phyloP scores from a whole-genome alignment of 2,797 vertebrate genomes.

The Crossoptilon crossoptilon region DNA sequence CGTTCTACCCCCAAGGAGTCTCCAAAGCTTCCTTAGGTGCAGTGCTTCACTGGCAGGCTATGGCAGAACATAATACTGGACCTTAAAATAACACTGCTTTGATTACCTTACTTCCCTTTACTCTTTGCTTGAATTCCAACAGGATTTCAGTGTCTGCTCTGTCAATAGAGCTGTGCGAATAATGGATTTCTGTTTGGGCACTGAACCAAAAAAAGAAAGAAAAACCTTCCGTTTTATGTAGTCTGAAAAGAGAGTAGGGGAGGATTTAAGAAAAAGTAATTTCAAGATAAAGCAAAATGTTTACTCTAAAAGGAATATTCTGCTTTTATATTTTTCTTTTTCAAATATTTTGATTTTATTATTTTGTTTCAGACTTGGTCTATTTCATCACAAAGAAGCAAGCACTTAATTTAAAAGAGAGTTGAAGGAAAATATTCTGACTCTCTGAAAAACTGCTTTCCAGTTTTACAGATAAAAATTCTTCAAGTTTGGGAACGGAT shows the following conservation, averaged over 20 bases:
- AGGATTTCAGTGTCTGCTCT: constrained; percentile 62
- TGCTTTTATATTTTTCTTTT: background rate
- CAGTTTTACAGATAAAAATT: background rate
- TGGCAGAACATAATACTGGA: constrained; percentile 51
- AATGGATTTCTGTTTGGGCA: constrained; percentile 62
- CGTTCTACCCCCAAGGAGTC: background rate
- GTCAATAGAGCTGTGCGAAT: constrained; percentile 54
- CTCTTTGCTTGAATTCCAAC: constrained; percentile 57
- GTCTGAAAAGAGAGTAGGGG: background rate
- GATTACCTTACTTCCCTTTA: constrained; percentile 64
- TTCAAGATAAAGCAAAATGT: background rate
- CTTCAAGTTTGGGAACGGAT: background rate
- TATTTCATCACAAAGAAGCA: background rate
- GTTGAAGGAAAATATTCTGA: background rate
- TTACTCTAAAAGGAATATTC: background rate
- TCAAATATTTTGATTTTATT: background rate
- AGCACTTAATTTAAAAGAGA: background rate
- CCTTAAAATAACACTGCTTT: constrained; percentile 67
- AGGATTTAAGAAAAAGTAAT: background rate
- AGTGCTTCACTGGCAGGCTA: constrained; percentile 35
- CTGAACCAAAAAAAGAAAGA: background rate
- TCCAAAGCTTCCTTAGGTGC: background rate
- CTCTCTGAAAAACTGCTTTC: background rate
- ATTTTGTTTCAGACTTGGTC: background rate
- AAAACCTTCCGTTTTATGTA: background rate